Evolutionary conservation across 2,113 vertebrate genomes (phyloP), one percentile per base, ranked within the genome.

Genomic region (Oreotrochilus melanogaster): DNA sequence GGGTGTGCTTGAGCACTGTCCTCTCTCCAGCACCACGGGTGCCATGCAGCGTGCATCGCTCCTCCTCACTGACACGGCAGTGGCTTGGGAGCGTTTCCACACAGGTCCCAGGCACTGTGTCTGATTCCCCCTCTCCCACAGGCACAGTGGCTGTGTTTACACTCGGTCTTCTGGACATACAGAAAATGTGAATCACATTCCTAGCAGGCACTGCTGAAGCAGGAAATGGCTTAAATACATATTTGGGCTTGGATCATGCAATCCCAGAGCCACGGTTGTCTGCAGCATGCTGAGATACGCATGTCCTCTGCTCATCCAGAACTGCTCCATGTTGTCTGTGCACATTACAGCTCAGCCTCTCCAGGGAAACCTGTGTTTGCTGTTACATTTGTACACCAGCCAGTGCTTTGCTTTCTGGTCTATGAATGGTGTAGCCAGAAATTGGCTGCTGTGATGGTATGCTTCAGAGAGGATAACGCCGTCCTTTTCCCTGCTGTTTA

Each of bases 331-430:
- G 8, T 48, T 83, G 74, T 48, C 66, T 92, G 57, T 43, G 74
- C 73, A 45, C 57, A 27, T 65, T 56, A 61, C 66, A 88, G 93
- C 95, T 82, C 92, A 66, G 92, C 60, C 67, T 88, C 88, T 61
- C 91, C 4, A 5, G 82, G 86, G 91, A 92, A 65, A 0, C 6
- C 86, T 28, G 75, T 73, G 71, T 73, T 88, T 86, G 91, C 94
- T 90, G 72, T 12, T 56, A 51, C 51, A 62, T 66, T 86, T 73
- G 79, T 86, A 66, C 74, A 91, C 43, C 75, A 93, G 78, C 79
- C 88, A 93, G 88, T 3, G 11, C 72, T 86, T 70, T 84, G 79
- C 79, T 97, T 90, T 79, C 88, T 90, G 92, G 25, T 51, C 85
- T 90, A 8, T 62, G 75, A 92, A 92, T 56, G 79, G 88, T 16